phyloP scores from a whole-genome alignment of 2,113 vertebrate species.

The Stigmatopora nigra region DNA sequence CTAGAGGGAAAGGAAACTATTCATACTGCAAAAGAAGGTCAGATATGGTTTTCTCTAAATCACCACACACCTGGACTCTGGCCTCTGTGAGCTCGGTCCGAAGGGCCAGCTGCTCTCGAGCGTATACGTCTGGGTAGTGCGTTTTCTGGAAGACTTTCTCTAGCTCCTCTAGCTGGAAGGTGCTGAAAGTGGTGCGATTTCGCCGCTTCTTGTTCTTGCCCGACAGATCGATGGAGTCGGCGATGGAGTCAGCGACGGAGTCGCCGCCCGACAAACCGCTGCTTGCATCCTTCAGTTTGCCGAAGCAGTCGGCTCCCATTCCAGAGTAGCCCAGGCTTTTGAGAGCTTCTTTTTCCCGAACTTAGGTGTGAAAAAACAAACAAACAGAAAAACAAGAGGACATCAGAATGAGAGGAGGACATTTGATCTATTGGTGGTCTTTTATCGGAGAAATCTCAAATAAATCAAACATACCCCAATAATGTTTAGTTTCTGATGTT shows the following conservation, averaged over 20 bases:
- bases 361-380: conserved; percentile 55
- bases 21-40: background rate
- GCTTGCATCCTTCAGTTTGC: conserved; percentile 59
- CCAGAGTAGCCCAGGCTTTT: conserved; percentile 71
- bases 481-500: too few species aligned
- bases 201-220: conserved; percentile 86
- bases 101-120: conserved; percentile 86
- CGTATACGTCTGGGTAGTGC: conserved; percentile 87
- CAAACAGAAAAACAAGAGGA: conserved; percentile 8
- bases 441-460: too few species aligned
- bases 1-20: too few species aligned
- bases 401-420: background rate
- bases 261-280: conserved; percentile 56
- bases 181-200: conserved; percentile 91
- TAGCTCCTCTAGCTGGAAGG: conserved; percentile 89
- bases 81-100: conserved; percentile 86
- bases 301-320: conserved; percentile 69
- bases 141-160: conserved; percentile 95
- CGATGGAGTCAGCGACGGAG: conserved; percentile 70
- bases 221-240: conserved; percentile 73
- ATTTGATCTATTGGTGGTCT: background rate
- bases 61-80: conserved; percentile 79
- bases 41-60: background rate
- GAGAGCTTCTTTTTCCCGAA: conserved; percentile 69
- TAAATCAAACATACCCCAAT: too few species aligned